Conservation (phyloP, 2,797 vertebrate genomes). For the Stomatorhinus walkeri region DNA sequence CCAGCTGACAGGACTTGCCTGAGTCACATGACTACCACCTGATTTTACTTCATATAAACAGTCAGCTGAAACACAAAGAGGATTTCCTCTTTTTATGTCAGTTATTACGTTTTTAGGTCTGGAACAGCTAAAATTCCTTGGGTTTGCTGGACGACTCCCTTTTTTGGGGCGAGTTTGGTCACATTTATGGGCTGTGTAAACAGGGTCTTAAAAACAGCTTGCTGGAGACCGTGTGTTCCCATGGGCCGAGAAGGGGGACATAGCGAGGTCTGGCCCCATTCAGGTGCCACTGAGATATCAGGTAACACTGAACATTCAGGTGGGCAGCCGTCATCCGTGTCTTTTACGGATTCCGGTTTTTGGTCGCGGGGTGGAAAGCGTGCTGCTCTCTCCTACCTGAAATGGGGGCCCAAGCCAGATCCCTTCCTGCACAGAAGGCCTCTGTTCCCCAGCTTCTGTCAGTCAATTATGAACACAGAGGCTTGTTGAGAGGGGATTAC, state of each 20-base stretch:
- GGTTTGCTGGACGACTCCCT: not conserved
- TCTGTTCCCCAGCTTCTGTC: not conserved
- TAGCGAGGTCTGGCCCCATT: not conserved
- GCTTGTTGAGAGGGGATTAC: slow-evolving; percentile 4
- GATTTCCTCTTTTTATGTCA: not conserved
- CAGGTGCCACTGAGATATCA: not conserved
- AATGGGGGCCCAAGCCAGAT: not conserved
- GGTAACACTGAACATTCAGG: not conserved
- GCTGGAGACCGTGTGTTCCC: not conserved
- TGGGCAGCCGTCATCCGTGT: not conserved
- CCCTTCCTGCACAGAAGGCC: not conserved
- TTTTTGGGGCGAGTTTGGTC: not conserved
- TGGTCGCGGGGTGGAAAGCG: not conserved
- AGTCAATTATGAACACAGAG: slow-evolving; percentile 16
- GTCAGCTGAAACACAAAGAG: not conserved
- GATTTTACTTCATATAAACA: not conserved
- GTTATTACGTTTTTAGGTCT: not conserved
- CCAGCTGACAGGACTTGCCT: not conserved
- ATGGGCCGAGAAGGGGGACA: not conserved
- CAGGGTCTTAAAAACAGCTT: not conserved
- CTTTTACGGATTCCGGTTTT: not conserved
- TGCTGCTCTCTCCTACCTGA: not conserved
- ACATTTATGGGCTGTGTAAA: not conserved
- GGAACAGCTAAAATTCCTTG: not conserved
- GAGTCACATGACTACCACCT: slow-evolving; percentile 3